Base-by-base conservation (phyloP, 2,797 vertebrate species). In the Pipistrellus pipistrellus region DNA sequence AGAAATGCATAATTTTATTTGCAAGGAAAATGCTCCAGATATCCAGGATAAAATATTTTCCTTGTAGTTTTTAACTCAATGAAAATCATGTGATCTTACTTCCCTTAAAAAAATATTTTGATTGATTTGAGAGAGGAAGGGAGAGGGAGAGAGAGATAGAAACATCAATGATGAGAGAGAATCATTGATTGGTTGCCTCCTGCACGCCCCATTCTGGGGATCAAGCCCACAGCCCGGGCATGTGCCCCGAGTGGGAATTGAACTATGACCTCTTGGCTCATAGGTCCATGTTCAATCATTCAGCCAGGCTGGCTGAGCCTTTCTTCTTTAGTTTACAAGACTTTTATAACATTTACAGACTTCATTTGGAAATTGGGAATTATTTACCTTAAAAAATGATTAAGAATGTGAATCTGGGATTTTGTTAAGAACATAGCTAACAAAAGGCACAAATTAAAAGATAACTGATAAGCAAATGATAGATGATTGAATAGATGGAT, bases 381-480 rank as follows among this genome's bases (percentile, higher is more conserved):
- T 90, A 85, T 95, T 97, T 95, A 94, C 35, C 76, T 89, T 41
- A 93, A 55, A 90, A 97, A 97, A 91, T 72, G 77, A 88, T 90
- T 96, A 92, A 95, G 86, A 96, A 97, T 93, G 88, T 95, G 95
- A 96, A 95, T 95, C 85, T 85, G 92, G 89, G 94, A 90, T 93
- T 91, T 96, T 95, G 95, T 97, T 94, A 94, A 96, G 88, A 97
- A 97, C 89, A 92, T 57, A 71, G 95, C 95, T 96, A 97, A 81
- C 91, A 97, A 97, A 89, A 97, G 87, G 76, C 71, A 51, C 72
- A 78, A 95, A 89, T 95, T 69, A 86, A 95, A 96, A 98, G 97
- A 95, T 96, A 97, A 97, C 90, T 98, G 98, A 98, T 97, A 97
- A 97, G 97, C 97, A 98, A 98, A 91, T 96, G 97, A 97, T 90